Conservation (phyloP, 2,797 vertebrate species). For the Anolis apletophallus region DNA sequence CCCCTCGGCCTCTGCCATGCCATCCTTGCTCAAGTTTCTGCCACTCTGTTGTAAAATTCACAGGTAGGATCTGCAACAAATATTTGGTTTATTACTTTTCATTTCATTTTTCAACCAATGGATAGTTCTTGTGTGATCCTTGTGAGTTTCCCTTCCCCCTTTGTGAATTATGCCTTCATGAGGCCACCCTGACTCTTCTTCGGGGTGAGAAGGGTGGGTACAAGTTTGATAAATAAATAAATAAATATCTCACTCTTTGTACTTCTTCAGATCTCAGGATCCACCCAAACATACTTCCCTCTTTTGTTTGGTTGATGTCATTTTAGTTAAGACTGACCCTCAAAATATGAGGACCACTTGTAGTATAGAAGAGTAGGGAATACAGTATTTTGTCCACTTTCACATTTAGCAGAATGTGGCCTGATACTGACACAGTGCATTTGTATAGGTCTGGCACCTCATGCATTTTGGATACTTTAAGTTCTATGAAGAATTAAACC, state of each 20-base stretch:
- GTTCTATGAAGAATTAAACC: neutral
- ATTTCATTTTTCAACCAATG: neutral
- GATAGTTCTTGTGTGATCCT: too few species aligned
- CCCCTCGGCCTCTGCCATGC: too few species aligned
- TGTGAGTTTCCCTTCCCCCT: too few species aligned
- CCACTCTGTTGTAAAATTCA: neutral
- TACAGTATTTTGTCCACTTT: neutral
- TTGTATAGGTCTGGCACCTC: neutral
- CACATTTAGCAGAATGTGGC: neutral
- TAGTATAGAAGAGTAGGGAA: neutral
- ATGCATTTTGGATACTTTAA: neutral
- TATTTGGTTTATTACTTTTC: neutral
- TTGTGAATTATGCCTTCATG: neutral
- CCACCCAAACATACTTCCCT: too few species aligned
- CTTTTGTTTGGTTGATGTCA: neutral
- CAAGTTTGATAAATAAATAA: too few species aligned
- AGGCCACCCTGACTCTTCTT: too few species aligned
- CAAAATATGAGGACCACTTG: neutral
- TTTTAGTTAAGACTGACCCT: too few species aligned
- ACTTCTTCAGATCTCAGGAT: neutral
- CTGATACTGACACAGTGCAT: fast-evolving
- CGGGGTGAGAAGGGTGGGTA: too few species aligned
- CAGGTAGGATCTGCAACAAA: neutral
- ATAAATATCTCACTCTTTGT: neutral
- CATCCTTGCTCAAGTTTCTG: neutral